Percentiles rank a stretch among this genome's conserved stretches.
Conservation (phyloP, 2,888 invertebrate species). For the Caenorhabditis becei region DNA sequence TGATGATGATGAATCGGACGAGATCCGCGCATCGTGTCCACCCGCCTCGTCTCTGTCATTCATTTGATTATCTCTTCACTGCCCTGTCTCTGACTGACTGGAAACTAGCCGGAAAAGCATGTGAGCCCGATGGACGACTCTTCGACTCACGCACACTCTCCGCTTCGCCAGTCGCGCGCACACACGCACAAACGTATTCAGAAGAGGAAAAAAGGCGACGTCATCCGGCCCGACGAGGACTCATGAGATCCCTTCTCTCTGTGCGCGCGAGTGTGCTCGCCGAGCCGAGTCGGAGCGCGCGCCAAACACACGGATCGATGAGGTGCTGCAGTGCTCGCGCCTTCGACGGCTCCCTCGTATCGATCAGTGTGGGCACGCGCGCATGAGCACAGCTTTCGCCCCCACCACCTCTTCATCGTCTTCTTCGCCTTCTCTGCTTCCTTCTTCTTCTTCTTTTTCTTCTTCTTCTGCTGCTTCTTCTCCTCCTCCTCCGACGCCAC, state of each 20-base stretch:
- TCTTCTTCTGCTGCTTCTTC: conserved; percentile 20
- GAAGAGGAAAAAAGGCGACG: conserved; percentile 51
- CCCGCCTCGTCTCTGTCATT: conserved; percentile 40
- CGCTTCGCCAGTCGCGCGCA: neutral
- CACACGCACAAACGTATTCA: conserved; percentile 30
- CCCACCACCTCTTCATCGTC: conserved; percentile 59
- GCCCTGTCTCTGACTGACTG: conserved; percentile 26
- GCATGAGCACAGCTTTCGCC: conserved; percentile 57
- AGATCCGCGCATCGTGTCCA: conserved; percentile 33
- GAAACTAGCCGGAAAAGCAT: conserved; percentile 51
- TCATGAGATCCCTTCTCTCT: conserved; percentile 39
- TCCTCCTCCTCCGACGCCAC: conserved; percentile 14
- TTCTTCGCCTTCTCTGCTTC: conserved; percentile 14
- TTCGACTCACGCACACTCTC: conserved; percentile 24
- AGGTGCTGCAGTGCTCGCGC: conserved; percentile 47
- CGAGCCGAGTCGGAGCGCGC: conserved; percentile 35
- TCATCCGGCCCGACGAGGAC: conserved; percentile 43
- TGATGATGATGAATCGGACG: conserved; percentile 49
- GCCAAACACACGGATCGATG: conserved; percentile 43
- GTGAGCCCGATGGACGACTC: conserved; percentile 39
- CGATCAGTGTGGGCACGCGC: conserved; percentile 49
- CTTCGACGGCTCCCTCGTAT: conserved; percentile 47
- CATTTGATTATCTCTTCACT: conserved; percentile 57
- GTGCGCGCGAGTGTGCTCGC: conserved; percentile 29
- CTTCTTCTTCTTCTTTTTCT: conserved; percentile 22